phyloP scores from a whole-genome alignment of 2,797 vertebrate genomes.

The Bradypodion ventrale region DNA sequence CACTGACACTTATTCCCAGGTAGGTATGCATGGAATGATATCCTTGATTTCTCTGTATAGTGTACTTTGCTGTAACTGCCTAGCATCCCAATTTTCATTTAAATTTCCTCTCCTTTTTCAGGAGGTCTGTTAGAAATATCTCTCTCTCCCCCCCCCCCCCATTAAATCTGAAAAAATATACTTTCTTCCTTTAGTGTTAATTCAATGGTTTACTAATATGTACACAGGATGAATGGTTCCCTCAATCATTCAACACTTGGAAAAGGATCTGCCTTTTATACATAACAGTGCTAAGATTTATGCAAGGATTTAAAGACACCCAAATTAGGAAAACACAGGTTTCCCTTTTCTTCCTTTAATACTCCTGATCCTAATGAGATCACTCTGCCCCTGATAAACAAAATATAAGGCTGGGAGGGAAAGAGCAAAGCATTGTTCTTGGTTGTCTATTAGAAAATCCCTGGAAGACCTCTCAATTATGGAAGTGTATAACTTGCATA shows the following conservation, averaged over 20 bases:
- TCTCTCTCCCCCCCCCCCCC: too few species aligned
- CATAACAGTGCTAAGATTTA: not conserved
- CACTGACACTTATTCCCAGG: not conserved
- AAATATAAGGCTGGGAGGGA: conserved; percentile 3
- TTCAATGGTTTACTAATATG: not conserved
- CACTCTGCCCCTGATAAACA: conserved; percentile 27
- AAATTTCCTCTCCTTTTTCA: not conserved
- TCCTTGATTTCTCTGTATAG: not conserved
- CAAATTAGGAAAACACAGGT: not conserved
- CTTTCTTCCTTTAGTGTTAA: not conserved
- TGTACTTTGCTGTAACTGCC: not conserved
- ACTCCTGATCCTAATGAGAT: not conserved
- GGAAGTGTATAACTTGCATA: not conserved
- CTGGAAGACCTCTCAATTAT: not conserved
- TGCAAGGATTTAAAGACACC: conserved; percentile 13
- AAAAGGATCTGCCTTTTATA: not conserved
- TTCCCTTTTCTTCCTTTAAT: conserved; percentile 32
- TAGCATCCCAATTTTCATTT: not conserved
- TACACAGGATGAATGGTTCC: not conserved
- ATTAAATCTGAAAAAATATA: not conserved
- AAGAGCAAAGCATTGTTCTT: conserved; percentile 19
- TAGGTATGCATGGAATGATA: not conserved
- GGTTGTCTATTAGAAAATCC: conserved; percentile 10
- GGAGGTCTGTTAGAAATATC: not conserved
- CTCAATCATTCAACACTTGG: not conserved